Evolutionary conservation across 2,113 vertebrate species (phyloP).

Genomic region (Rhea americana): DNA sequence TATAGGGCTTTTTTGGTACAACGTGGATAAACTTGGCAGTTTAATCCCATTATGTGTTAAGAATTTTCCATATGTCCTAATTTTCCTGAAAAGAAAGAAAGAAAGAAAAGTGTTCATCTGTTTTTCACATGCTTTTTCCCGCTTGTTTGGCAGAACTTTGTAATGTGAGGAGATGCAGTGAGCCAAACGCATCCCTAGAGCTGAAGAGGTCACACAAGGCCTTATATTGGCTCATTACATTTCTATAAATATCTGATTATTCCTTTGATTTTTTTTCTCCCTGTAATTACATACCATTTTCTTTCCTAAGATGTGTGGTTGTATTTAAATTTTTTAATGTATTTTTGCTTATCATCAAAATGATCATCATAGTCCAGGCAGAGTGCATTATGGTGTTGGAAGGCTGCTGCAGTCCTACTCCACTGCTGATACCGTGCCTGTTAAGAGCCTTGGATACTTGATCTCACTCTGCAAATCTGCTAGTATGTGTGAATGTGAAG

Average conservation of each 20-base stretch:
- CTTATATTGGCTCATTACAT: not conserved
- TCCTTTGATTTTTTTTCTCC: not conserved
- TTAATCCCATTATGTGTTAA: not conserved
- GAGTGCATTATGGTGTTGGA: not conserved
- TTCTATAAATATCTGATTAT: conserved; percentile 14
- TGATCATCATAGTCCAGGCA: not conserved
- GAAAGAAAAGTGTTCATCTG: conserved; percentile 28
- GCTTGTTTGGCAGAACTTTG: conserved; percentile 21
- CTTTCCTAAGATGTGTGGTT: not conserved
- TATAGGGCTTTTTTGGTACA: not conserved
- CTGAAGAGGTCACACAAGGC: conserved; percentile 37
- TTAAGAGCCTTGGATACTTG: not conserved
- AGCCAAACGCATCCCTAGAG: conserved; percentile 23
- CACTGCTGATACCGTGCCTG: not conserved
- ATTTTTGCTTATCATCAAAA: not conserved
- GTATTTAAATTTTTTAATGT: not conserved
- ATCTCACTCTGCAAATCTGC: not conserved
- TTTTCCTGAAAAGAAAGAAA: conserved; percentile 63
- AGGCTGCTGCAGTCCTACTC: not conserved
- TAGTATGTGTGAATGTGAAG: not conserved
- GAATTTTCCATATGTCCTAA: conserved; percentile 56
- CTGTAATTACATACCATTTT: not conserved
- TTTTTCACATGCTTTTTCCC: conserved; percentile 41
- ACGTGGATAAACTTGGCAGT: conserved; percentile 44
- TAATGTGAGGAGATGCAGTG: conserved; percentile 5